Base-by-base conservation (phyloP, 2,888 invertebrate species). In the Hypomecis atomaria region DNA sequence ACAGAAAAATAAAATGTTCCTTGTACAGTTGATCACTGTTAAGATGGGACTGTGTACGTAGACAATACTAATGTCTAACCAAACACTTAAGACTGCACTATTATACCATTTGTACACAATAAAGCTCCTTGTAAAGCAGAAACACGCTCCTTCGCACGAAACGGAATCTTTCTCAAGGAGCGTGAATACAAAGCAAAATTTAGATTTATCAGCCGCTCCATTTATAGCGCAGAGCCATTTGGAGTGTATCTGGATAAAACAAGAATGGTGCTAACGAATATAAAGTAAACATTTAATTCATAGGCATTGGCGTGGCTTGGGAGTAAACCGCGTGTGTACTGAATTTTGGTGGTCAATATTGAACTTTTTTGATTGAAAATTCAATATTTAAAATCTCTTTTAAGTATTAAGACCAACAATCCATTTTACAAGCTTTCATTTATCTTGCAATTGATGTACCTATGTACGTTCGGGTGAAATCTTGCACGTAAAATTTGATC, bases 251-350 rank as follows among this genome's bases (percentile, higher is more conserved):
- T 73, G 69, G 72, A 71, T 75, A 70, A 74, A 70, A 70, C 72
- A 65, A 75, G 74, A 77, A 76, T 72, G 72, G 76, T 73, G 76
- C 73, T 78, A 73, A 74, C 74, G 72, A 75, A 74, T 77, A 71
- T 66, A 63, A 72, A 69, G 66, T 69, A 72, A 66, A 72, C 69
- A 43, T 56, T 58, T 42, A 45, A 47, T 59, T 50, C 50, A 60
- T 53, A 62, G 66, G 58, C 55, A 33, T 43, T 49, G 55, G 13
- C 23, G 10, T 36, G 45, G 49, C 23, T 38, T 43, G 7, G 3
- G 13, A 42, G 58, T 6, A n/a, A 5, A 8, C 8, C 38, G 49
- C 23, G 43, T 10, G 23, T 23, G 23, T 23, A 9, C 13, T 38
- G 38, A 38, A 23, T 37, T 13, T 11, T 13, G 6, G n/a, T 50